A percentile compares a stretch with the other conserved stretches of the same genome.
Conservation (phyloP, 2,797 vertebrate genomes). For the Eospalax fontanierii region DNA sequence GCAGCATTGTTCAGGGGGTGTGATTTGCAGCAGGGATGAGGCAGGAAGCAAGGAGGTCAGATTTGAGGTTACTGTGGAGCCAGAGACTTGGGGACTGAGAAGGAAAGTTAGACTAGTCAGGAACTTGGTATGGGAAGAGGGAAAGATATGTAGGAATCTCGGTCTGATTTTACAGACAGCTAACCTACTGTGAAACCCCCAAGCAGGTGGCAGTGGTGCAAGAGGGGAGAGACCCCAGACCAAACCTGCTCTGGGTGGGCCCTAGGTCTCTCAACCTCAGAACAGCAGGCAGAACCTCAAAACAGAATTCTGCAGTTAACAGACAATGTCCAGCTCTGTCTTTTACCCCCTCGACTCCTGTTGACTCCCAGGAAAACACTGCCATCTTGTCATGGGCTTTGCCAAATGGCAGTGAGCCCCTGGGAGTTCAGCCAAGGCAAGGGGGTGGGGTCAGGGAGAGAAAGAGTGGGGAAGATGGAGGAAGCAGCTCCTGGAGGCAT, state of each 20-base stretch:
- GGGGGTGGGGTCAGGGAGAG: slow-evolving; percentile 45
- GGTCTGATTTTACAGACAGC: neutral
- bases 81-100: neutral
- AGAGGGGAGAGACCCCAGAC: neutral
- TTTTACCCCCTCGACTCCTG: slow-evolving; percentile 52
- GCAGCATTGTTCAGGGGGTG: neutral
- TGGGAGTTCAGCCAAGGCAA: slow-evolving; percentile 70
- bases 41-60: slow-evolving; percentile 16
- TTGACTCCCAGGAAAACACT: slow-evolving; percentile 77
- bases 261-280: neutral
- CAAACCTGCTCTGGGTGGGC: neutral
- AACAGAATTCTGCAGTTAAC: neutral
- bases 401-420: slow-evolving; percentile 74
- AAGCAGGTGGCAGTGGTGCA: neutral
- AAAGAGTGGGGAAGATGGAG: slow-evolving; percentile 19
- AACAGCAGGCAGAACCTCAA: neutral
- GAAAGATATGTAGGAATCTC: neutral
- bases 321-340: neutral
- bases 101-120: neutral
- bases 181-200: neutral
- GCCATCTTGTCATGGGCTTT: slow-evolving; percentile 61
- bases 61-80: neutral
- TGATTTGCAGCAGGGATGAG: neutral
- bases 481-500: slow-evolving; percentile 44
- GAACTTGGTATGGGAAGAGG: neutral